A percentile compares a stretch with the other conserved stretches of the same genome.
These are phyloP conservation scores for Oreochromis mossambicus DNA, from an alignment of 2,797 vertebrate species.

Conservation along the genomic window DNA sequence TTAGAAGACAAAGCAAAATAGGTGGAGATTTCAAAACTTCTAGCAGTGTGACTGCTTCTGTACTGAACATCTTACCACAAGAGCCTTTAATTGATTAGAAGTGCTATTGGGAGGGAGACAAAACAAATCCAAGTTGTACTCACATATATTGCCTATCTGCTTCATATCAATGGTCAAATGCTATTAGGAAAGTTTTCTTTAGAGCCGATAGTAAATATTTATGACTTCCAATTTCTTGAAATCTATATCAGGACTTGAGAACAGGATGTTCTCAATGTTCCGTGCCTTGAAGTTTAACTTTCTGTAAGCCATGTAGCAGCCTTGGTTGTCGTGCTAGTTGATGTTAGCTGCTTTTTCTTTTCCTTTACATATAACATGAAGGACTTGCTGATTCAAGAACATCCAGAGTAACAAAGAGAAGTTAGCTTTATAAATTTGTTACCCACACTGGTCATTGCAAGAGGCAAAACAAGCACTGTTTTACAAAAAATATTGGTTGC, in stretches of 20 bases:
- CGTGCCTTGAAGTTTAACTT: not conserved
- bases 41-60: not conserved
- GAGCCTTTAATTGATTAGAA: not conserved
- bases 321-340: not conserved
- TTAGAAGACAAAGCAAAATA: not conserved
- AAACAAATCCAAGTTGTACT: too few relatives aligned
- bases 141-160: not conserved
- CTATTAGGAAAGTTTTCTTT: not conserved
- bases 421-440: not conserved
- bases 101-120: not conserved
- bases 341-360: not conserved
- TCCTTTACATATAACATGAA: not conserved
- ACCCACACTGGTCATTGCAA: not conserved
- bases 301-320: not conserved
- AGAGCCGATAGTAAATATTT: not conserved
- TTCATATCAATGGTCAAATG: not conserved
- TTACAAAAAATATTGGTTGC: not conserved
- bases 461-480: not conserved
- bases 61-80: not conserved
- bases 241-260: not conserved
- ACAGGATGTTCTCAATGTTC: not conserved
- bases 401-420: not conserved
- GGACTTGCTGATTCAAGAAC: not conserved
- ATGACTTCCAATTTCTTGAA: not conserved
- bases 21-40: not conserved